Evolutionary conservation across 2,113 vertebrate species (phyloP).

Genomic region (Bubo blakistoni): DNA sequence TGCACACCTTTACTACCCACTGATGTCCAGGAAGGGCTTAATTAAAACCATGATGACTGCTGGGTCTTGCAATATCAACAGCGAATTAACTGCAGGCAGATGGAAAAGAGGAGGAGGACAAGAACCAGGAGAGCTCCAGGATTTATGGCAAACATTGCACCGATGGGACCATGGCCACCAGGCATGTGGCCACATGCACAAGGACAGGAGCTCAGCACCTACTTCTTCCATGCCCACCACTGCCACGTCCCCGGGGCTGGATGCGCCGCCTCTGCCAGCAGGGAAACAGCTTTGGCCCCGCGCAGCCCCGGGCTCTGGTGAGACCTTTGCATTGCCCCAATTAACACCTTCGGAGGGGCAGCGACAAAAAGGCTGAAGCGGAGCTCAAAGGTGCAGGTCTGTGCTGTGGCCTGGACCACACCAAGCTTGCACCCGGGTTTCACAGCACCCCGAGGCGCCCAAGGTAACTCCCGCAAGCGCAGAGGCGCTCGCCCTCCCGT

Average conservation of each 20-base stretch:
- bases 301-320: not conserved
- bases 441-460: not conserved
- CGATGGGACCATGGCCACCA: rapidly evolving
- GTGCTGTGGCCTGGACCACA: not conserved
- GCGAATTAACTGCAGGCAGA: not conserved
- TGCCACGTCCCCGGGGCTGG: not conserved
- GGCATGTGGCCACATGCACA: rapidly evolving
- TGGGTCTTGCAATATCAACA: not conserved
- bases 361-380: not conserved
- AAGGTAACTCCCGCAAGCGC: not conserved
- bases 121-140: not conserved
- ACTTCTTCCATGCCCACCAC: not conserved
- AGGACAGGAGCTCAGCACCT: not conserved
- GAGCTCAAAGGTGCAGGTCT: not conserved
- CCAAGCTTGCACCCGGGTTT: not conserved
- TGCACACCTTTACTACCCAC: not conserved
- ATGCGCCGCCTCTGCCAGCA: rapidly evolving
- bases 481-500: rapidly evolving
- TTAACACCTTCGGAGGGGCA: not conserved
- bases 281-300: rapidly evolving
- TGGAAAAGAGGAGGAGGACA: not conserved
- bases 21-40: not conserved
- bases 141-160: not conserved
- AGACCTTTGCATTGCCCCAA: not conserved
- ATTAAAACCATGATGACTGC: not conserved